Evolutionary conservation across 2,113 vertebrate species (phyloP), one percentile per base, ranked within the genome.

Genomic region (Hemiscyllium ocellatum): DNA sequence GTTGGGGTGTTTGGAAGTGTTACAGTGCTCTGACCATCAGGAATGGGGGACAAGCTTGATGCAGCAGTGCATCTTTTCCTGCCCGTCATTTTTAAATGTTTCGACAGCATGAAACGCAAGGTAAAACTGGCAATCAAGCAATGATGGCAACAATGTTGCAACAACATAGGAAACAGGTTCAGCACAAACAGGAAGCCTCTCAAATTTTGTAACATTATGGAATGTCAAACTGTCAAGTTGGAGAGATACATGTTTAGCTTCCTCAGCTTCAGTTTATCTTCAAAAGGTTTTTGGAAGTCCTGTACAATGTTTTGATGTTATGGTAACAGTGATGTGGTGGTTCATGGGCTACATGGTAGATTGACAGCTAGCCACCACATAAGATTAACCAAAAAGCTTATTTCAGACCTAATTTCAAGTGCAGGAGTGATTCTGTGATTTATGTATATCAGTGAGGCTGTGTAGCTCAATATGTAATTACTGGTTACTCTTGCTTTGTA

Each of bases 161-260:
- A 15, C n/a, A 42, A 83, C 78, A 42, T 2, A 80, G 76, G 76
- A 80, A 80, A n/a, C n/a, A 42, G 19, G 78, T 83, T 42, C 37
- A 15, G 78, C 78, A 83, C 78, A 83, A 83, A 83, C n/a, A 83
- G 78, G 78, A 83, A 42, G n/a, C n/a, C 78, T 83, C 78, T 83
- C 78, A 83, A 17, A 42, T 42, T 83, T 37, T 83, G n/a, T 83
- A 42, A 83, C n/a, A 20, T 80, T 80, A 80, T 42, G 37, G 78
- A 20, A 83, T 37, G 76, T 80, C n/a, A 37, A 80, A 80, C 76
- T n/a, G 12, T 37, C 76, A 17, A 80, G 76, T 80, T 80, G 78
- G n/a, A 83, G n/a, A 83, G n/a, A 20, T 20, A 83, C 76, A 80
- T 19, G n/a, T 80, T 83, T 83, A 83, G 37, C 37, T 80, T 80